Evolutionary conservation across 2,888 invertebrate genomes (phyloP).

Genomic region (Agonopterix subpropinquella): DNA sequence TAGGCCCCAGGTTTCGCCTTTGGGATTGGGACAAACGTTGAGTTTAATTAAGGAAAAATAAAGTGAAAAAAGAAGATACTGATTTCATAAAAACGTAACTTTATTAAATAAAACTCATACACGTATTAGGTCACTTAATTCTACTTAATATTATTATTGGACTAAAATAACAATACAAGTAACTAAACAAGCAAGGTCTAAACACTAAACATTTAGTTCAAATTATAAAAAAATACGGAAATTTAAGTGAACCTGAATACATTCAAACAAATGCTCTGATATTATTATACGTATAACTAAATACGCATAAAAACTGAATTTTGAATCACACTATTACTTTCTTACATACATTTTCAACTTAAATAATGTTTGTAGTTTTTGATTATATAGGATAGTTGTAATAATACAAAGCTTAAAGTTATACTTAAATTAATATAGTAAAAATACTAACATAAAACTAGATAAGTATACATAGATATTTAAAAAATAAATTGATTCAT

Average conservation of each 20-base stretch:
- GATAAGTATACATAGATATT: background rate
- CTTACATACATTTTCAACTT: background rate
- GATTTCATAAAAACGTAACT: background rate
- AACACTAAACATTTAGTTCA: background rate
- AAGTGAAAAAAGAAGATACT: too few species aligned
- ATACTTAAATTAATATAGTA: background rate
- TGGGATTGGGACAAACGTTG: too few species aligned
- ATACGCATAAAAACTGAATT: constrained; percentile 49
- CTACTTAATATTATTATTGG: constrained; percentile 58
- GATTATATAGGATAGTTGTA: background rate
- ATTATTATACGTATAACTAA: constrained; percentile 44
- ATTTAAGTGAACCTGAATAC: constrained; percentile 22
- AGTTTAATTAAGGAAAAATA: too few species aligned
- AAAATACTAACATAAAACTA: background rate
- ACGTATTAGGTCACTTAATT: constrained; percentile 37
- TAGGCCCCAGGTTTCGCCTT: too few species aligned
- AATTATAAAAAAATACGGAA: background rate
- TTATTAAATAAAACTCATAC: constrained; percentile 24
- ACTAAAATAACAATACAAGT: constrained; percentile 55
- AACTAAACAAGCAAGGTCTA: constrained; percentile 7
- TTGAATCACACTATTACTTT: constrained; percentile 9
- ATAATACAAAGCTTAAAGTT: background rate
- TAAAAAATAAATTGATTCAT: too few species aligned
- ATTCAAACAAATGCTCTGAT: constrained; percentile 14
- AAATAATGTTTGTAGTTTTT: background rate